phyloP scores from a whole-genome alignment of 2,113 vertebrate genomes.

The Chunga burmeisteri region DNA sequence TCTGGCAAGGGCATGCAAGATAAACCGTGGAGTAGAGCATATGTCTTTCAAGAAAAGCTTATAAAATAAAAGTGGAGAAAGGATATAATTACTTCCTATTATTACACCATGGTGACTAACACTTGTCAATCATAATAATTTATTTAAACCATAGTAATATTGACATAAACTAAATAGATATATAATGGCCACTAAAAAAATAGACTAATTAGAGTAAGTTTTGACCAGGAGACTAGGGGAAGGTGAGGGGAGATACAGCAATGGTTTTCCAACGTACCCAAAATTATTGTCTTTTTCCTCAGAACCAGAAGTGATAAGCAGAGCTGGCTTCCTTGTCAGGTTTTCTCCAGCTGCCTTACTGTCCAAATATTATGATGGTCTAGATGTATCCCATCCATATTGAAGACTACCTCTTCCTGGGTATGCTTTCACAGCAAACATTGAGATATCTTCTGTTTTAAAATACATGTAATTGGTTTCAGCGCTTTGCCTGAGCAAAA shows the following conservation, averaged over 20 bases:
- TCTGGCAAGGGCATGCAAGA: background rate
- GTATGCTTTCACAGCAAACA: background rate
- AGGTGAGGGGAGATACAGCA: accelerated
- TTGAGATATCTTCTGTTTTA: background rate
- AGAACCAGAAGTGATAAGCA: background rate
- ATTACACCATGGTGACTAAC: background rate
- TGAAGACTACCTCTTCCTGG: background rate
- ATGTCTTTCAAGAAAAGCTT: background rate
- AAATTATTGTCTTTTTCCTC: background rate
- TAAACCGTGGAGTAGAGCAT: background rate
- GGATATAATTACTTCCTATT: background rate
- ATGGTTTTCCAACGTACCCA: background rate
- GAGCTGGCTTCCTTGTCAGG: background rate
- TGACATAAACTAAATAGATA: background rate
- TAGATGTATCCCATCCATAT: background rate
- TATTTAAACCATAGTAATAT: background rate
- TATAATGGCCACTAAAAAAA: background rate
- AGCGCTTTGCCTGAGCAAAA: background rate
- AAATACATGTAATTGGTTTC: background rate
- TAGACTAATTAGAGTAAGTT: background rate
- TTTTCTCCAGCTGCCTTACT: background rate
- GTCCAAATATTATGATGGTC: background rate
- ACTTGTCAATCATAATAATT: background rate
- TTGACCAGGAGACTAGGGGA: background rate
- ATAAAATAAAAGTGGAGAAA: background rate